Evolutionary conservation across 1,140 invertebrate genomes (phyloP).

Genomic region (Drosophila carrolli): DNA sequence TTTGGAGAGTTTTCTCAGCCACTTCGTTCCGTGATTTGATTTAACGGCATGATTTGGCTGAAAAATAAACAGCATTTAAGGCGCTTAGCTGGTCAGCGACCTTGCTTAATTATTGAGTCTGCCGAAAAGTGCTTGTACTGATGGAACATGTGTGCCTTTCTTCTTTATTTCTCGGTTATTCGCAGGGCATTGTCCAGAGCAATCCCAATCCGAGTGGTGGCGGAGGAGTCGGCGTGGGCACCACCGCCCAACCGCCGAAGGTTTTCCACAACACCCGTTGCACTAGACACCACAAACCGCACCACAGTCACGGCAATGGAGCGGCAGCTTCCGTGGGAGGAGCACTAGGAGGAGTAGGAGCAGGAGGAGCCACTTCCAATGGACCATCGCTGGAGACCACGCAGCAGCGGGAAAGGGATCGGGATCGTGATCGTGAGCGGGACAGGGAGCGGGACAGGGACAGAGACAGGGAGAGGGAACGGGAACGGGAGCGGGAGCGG

Average conservation of each 20-base stretch:
- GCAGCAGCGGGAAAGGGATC: slow-evolving; percentile 31
- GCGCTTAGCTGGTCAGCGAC: slow-evolving; percentile 73
- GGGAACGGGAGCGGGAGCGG: slow-evolving; percentile 28
- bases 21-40: slow-evolving; percentile 66
- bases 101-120: slow-evolving; percentile 34
- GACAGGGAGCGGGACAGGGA: slow-evolving; percentile 21
- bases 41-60: slow-evolving; percentile 80
- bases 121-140: slow-evolving; percentile 15
- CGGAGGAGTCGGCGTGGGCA: slow-evolving; percentile 21
- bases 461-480: slow-evolving; percentile 15
- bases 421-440: slow-evolving; percentile 14
- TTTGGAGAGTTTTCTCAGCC: slow-evolving; percentile 32
- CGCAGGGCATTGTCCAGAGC: slow-evolving; percentile 70
- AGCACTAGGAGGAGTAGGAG: background rate
- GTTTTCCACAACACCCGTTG: slow-evolving; percentile 81
- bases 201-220: slow-evolving; percentile 69
- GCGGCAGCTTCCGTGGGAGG: slow-evolving; percentile 2
- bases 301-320: slow-evolving; percentile 57
- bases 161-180: slow-evolving; percentile 17
- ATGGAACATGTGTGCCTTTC: slow-evolving; percentile 4
- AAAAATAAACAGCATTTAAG: slow-evolving; percentile 68
- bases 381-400: slow-evolving; percentile 31
- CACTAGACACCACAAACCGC: slow-evolving; percentile 78
- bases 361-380: background rate
- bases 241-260: slow-evolving; percentile 64